These are phyloP conservation scores for Gastrophryne carolinensis DNA, from an alignment of 2,797 vertebrate genomes.

Conservation along the genomic window DNA sequence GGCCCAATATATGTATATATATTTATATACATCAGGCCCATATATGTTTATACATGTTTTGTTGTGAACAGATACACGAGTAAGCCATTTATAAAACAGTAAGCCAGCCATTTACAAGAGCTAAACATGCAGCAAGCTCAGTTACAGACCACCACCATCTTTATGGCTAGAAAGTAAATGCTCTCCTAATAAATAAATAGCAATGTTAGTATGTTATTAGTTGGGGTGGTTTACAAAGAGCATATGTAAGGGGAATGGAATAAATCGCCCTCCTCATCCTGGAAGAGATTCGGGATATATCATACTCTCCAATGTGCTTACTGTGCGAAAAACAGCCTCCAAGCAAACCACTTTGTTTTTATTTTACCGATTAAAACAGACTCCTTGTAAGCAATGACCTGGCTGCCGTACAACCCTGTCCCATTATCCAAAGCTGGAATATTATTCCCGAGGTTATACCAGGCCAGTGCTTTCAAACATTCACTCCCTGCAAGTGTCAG, in stretches of 20 bases:
- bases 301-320: conserved; percentile 22
- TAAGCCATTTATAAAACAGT: neutral
- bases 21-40: neutral
- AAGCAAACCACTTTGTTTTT: conserved; percentile 42
- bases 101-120: neutral
- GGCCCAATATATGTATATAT: too few species aligned
- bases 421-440: conserved; percentile 37
- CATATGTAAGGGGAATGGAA: neutral
- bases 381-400: conserved; percentile 18
- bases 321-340: neutral
- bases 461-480: conserved; percentile 28
- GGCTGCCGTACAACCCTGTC: conserved; percentile 2
- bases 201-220: neutral
- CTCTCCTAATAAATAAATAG: neutral
- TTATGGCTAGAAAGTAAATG: neutral
- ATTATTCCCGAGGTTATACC: conserved; percentile 32
- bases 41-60: neutral
- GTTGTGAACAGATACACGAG: neutral
- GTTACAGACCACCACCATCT: neutral
- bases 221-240: neutral
- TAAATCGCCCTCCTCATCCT: neutral
- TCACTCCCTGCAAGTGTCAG: neutral
- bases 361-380: conserved; percentile 32
- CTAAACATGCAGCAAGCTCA: neutral
- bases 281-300: conserved; percentile 2